These are phyloP conservation scores for Nezara viridula DNA, from an alignment of 2,888 invertebrate species.

Conservation along the genomic window DNA sequence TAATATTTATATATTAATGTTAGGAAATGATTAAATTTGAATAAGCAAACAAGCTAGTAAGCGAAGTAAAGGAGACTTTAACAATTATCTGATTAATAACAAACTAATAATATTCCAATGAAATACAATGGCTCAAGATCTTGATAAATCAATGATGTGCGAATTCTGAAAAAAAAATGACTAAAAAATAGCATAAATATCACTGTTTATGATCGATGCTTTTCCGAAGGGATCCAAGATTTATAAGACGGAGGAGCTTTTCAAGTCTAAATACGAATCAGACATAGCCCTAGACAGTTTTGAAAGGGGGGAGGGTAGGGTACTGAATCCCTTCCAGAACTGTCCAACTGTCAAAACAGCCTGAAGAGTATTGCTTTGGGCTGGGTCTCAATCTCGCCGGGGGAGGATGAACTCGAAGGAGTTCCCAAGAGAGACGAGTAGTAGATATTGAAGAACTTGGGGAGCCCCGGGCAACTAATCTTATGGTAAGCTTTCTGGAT, in stretches of 20 bases:
- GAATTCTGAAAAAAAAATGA: no score
- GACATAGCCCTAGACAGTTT: no score
- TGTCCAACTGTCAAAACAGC: constrained; percentile 48
- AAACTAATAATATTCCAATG: no score
- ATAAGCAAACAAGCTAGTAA: no score
- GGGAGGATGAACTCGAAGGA: not conserved
- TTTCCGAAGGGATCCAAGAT: not conserved
- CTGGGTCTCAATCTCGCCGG: not conserved
- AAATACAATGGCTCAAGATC: no score
- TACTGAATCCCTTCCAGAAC: not conserved
- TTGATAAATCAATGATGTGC: no score
- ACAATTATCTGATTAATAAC: no score
- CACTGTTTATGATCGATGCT: not conserved
- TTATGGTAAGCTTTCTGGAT: not conserved
- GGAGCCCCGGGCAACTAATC: not conserved
- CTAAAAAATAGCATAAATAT: not conserved
- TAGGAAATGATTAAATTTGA: no score
- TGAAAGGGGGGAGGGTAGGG: no score
- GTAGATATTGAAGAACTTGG: not conserved
- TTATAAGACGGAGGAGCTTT: not conserved
- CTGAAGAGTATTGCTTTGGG: not conserved
- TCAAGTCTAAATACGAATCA: not conserved
- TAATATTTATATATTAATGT: no score
- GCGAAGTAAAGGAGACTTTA: no score
- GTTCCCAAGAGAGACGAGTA: not conserved